A percentile compares a stretch with the other conserved stretches of the same genome.
These are phyloP conservation scores for Aphyosemion australe DNA, from an alignment of 2,113 vertebrate genomes.

Conservation along the genomic window DNA sequence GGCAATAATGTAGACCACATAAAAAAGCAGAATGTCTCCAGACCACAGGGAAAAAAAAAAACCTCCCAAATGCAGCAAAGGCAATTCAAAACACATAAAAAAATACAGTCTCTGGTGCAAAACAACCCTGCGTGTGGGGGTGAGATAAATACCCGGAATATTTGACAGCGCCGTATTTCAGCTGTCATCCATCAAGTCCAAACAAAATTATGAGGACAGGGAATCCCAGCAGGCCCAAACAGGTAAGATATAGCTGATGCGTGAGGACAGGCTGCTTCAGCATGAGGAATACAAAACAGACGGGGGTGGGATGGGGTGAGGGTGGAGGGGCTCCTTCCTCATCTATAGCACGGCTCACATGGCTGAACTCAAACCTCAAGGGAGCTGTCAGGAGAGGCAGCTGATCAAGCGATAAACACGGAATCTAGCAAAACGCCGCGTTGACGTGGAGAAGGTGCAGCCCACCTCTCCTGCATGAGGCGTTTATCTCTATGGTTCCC, in stretches of 20 bases:
- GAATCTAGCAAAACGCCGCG: conserved; percentile 28
- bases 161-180: conserved; percentile 62
- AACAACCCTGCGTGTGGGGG: conserved; percentile 34
- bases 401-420: conserved; percentile 66
- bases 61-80: conserved; percentile 32
- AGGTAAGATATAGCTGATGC: conserved; percentile 57
- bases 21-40: conserved; percentile 36
- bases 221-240: conserved; percentile 64
- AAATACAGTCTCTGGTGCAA: conserved; percentile 51
- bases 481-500: conserved; percentile 61
- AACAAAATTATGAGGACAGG: conserved; percentile 64
- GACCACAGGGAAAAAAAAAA: conserved; percentile 1
- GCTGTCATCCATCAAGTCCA: conserved; percentile 64
- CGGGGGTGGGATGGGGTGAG: neutral
- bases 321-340: conserved; percentile 2
- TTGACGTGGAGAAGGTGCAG: conserved; percentile 37
- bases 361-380: conserved; percentile 53
- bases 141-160: conserved; percentile 62
- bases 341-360: conserved; percentile 33
- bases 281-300: conserved; percentile 49
- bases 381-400: conserved; percentile 59
- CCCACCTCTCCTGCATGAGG: conserved; percentile 31
- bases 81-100: conserved; percentile 41
- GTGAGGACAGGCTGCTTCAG: conserved; percentile 42
- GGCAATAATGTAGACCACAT: conserved; percentile 37